Base-by-base conservation (phyloP, 2,113 vertebrate species). In the Piaya cayana region DNA sequence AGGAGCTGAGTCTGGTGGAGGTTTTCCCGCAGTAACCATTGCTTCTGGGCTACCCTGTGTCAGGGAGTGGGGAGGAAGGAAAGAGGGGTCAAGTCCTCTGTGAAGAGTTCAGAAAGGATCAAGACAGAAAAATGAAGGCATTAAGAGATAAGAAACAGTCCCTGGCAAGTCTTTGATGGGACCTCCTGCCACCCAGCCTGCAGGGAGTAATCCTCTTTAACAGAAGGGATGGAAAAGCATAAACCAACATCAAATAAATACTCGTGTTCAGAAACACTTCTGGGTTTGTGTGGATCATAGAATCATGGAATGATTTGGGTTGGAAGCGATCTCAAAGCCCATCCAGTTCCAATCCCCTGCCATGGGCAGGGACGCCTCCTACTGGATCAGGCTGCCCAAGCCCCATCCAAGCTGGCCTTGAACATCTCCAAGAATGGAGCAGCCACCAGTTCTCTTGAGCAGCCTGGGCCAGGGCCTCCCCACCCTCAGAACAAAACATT, bases 51-150 rank as follows among this genome's bases (percentile, higher is more conserved):
- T 50, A 62, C 22, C 7, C 32, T 3, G 2, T 17, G 45, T 42
- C 0, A 3, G 53, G n/a, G 74, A 52, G 47, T 0, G 1, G 29
- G 65, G 30, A 69, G 37, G 25, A 36, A n/a, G 69, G 56, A 75
- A 78, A 23, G 11, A 68, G 26, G 20, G 39, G 16, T 39, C 21
- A 34, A 39, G n/a, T 49, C 68, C 75, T 71, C 69, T 52, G 43
- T 36, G 69, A n/a, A 65, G 55, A 30, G n/a, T 29, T 85, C 50
- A 82, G 42, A 52, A 77, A 72, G 49, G 62, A 53, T 64, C 49
- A 39, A 56, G 53, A 69, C 27, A 75, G 49, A 86, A 83, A 65
- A 92, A 85, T 20, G 8, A 29, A 74, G 29, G 55, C 1, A 5
- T 37, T 63, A 29, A 72, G 47, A 76, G 62, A 34, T 36, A 70